Conservation (phyloP, 1,140 invertebrate genomes). For the Bombus consobrinus region DNA sequence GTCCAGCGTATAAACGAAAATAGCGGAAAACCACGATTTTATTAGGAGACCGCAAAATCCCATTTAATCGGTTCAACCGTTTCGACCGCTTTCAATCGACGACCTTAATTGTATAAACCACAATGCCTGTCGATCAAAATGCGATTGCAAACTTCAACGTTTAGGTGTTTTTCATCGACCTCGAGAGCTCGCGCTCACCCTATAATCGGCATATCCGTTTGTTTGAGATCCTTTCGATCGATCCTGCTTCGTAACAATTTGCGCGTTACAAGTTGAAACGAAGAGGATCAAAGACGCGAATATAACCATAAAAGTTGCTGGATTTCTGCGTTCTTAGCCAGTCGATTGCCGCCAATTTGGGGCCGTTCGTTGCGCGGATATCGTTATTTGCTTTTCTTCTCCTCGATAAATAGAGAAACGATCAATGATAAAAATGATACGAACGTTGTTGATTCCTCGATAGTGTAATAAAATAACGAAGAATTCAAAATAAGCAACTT, state of each 20-base stretch:
- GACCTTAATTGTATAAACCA: slow-evolving; percentile 58
- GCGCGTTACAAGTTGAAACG: not conserved
- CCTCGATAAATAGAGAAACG: too few relatives aligned
- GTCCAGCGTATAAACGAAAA: slow-evolving; percentile 16
- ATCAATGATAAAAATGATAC: too few relatives aligned
- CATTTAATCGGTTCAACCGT: slow-evolving; percentile 53
- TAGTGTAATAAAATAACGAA: too few relatives aligned
- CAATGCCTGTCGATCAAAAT: slow-evolving; percentile 31
- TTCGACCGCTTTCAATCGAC: slow-evolving; percentile 54
- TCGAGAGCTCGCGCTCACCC: not conserved
- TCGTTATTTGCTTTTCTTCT: too few relatives aligned
- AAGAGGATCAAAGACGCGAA: not conserved
- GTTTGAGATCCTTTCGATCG: not conserved
- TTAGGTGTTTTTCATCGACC: not conserved
- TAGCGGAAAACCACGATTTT: slow-evolving; percentile 56
- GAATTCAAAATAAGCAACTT: too few relatives aligned
- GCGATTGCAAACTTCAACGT: slow-evolving; percentile 18
- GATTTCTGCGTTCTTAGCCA: too few relatives aligned
- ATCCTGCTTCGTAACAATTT: fast-evolving
- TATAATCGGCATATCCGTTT: too few relatives aligned
- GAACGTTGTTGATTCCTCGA: too few relatives aligned
- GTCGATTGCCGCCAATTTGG: too few relatives aligned
- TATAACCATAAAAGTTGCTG: too few relatives aligned
- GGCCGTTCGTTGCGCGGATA: too few relatives aligned
- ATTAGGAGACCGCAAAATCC: slow-evolving; percentile 58